Evolutionary conservation across 2,113 vertebrate genomes (phyloP).

Genomic region (Melanotaenia duboulayi): DNA sequence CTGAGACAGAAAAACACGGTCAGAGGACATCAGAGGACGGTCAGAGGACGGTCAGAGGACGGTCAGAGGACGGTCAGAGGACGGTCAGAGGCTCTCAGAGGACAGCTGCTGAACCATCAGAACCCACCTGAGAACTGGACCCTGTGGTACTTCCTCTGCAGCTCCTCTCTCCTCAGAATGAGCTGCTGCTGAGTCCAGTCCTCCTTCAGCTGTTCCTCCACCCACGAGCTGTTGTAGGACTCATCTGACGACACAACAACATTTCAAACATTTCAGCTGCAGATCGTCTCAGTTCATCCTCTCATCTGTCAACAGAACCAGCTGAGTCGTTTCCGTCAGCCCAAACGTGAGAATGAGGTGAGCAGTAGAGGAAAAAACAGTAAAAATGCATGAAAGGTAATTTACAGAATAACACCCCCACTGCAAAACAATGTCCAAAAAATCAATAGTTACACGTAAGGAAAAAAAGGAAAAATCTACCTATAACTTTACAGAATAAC

Average conservation of each 20-base stretch:
- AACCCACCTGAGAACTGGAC: conserved; percentile 75
- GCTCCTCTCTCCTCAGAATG: conserved; percentile 68
- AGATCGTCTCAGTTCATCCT: too few relatives aligned
- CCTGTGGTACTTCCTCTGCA: conserved; percentile 53
- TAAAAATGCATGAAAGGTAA: too few relatives aligned
- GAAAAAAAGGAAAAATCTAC: too few relatives aligned
- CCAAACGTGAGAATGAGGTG: too few relatives aligned
- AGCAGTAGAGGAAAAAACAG: too few relatives aligned
- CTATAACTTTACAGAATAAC: too few relatives aligned
- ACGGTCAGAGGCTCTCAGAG: background rate
- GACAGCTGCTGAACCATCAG: background rate
- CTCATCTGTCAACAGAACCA: too few relatives aligned
- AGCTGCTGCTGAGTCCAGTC: conserved; percentile 68
- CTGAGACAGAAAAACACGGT: conserved; percentile 65
- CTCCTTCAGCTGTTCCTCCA: conserved; percentile 73
- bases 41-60: background rate
- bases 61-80: background rate
- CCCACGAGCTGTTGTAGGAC: conserved; percentile 55
- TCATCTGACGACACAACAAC: background rate
- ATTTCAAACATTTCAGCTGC: too few relatives aligned
- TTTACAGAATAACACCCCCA: too few relatives aligned
- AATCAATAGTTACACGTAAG: too few relatives aligned
- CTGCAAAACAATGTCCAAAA: too few relatives aligned
- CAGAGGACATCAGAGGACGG: background rate
- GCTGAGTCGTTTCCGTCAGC: too few relatives aligned